phyloP scores from a whole-genome alignment of 2,797 vertebrate species.

The Gobionotothen gibberifrons region DNA sequence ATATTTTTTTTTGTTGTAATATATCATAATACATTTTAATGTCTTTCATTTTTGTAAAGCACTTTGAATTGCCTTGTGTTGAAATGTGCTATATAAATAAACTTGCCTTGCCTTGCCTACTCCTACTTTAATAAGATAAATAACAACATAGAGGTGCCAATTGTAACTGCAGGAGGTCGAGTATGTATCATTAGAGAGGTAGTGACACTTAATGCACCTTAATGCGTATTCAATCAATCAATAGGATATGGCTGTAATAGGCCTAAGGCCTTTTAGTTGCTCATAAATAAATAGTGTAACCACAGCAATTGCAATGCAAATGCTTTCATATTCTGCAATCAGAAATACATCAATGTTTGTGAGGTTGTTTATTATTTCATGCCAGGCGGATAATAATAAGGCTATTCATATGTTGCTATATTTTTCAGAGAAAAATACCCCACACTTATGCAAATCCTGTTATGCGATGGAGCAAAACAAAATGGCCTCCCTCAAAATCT shows the following conservation, averaged over 20 bases:
- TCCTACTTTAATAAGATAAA: slow-evolving; percentile 7
- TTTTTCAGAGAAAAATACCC: background rate
- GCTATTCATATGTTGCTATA: background rate
- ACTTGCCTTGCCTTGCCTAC: no score
- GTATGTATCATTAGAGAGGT: slow-evolving; percentile 18
- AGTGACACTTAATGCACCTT: slow-evolving; percentile 10
- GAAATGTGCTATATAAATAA: no score
- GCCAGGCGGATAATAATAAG: background rate
- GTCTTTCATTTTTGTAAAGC: no score
- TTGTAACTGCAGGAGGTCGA: background rate
- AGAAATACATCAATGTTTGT: background rate
- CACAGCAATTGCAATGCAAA: background rate
- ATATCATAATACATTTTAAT: no score
- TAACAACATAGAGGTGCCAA: background rate
- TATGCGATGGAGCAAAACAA: background rate
- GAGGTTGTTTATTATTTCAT: background rate
- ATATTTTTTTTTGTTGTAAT: no score
- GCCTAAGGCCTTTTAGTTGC: no score
- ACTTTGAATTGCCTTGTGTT: no score
- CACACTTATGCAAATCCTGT: background rate
- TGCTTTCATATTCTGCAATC: no score
- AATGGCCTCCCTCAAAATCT: slow-evolving; percentile 7
- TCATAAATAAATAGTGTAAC: no score
- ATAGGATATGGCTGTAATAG: no score
- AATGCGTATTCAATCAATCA: slow-evolving; percentile 10